phyloP scores from a whole-genome alignment of 2,888 invertebrate species.

The Drosophila rellima region DNA sequence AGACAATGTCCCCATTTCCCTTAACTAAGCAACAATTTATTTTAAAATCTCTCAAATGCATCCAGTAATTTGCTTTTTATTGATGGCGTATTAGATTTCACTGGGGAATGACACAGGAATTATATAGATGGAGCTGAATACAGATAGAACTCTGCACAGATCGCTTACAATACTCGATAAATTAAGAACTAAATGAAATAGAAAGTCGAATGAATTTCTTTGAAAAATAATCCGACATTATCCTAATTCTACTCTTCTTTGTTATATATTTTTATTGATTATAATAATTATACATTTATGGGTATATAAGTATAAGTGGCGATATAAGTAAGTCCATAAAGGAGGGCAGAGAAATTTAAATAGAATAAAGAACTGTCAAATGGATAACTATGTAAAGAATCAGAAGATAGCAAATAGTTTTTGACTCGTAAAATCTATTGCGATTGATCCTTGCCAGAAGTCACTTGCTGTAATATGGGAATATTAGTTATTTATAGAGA shows the following conservation, averaged over 20 bases:
- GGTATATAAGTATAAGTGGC: too few species aligned
- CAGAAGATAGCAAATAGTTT: too few species aligned
- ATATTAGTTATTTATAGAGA: not conserved
- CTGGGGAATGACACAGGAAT: not conserved
- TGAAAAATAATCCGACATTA: too few species aligned
- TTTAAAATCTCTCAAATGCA: slow-evolving; percentile 6
- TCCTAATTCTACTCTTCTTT: too few species aligned
- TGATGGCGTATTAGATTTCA: slow-evolving; percentile 1
- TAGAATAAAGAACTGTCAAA: not conserved
- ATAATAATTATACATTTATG: too few species aligned
- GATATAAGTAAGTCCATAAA: too few species aligned
- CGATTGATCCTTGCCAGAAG: not conserved
- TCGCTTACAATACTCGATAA: not conserved
- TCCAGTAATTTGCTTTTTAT: not conserved
- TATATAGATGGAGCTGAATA: not conserved
- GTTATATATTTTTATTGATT: not conserved
- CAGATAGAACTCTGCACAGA: not conserved
- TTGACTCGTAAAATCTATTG: not conserved
- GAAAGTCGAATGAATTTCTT: too few species aligned
- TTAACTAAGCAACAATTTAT: slow-evolving; percentile 4
- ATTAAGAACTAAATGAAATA: not conserved
- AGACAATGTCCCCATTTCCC: slow-evolving; percentile 14
- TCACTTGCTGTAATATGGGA: slow-evolving; percentile 13
- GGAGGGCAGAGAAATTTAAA: not conserved
- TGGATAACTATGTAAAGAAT: too few species aligned